Percentiles rank a stretch among this genome's conserved stretches.
These are phyloP conservation scores for Megathymus violae DNA, from an alignment of 1,140 invertebrate genomes.

Conservation along the genomic window DNA sequence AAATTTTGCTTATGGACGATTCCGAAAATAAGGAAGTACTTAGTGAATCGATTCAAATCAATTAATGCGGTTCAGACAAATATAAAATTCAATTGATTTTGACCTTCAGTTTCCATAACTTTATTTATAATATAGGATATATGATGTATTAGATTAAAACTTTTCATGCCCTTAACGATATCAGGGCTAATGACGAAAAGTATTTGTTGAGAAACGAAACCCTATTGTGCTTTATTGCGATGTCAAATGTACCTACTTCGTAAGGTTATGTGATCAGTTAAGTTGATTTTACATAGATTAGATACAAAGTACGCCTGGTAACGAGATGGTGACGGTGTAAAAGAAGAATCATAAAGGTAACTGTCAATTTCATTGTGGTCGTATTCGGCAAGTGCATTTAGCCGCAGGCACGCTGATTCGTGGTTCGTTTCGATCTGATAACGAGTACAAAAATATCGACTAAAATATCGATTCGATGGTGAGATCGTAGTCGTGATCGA, in stretches of 20 bases:
- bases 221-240: constrained; percentile 22
- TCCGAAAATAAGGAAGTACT: constrained; percentile 1
- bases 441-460: constrained; percentile 76
- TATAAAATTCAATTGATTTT: no score
- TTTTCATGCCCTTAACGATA: no score
- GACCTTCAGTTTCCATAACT: no score
- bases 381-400: constrained; percentile 60
- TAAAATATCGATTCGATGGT: constrained; percentile 68
- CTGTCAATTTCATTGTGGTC: constrained; percentile 67
- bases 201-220: constrained; percentile 16
- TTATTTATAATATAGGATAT: no score
- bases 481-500: constrained; percentile 80
- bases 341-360: constrained; percentile 70
- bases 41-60: not conserved
- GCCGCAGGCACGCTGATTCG: constrained; percentile 62
- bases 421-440: constrained; percentile 69
- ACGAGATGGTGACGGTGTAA: constrained; percentile 66
- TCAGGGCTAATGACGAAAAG: no score
- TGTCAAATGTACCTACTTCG: constrained; percentile 8
- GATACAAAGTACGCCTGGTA: constrained; percentile 66
- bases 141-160: no score
- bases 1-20: not conserved
- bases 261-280: constrained; percentile 26
- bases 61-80: no score
- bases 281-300: constrained; percentile 13